Evolutionary conservation across 2,888 invertebrate species (phyloP).

Genomic region (Himalopsyche kuldschensis): DNA sequence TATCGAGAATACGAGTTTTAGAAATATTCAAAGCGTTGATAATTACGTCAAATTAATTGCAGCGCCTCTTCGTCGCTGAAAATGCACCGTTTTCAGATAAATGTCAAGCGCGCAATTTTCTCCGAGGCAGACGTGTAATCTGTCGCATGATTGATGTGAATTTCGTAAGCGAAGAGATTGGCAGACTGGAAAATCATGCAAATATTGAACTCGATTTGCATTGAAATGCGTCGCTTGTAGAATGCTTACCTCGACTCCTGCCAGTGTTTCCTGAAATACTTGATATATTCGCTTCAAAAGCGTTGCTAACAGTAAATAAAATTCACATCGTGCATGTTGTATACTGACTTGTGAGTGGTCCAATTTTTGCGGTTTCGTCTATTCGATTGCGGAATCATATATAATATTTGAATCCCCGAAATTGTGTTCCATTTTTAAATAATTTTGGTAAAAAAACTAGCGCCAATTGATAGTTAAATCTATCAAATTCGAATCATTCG

Average conservation of each 20-base stretch:
- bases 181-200: not conserved
- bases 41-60: not conserved
- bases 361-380: too few species aligned
- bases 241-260: not conserved
- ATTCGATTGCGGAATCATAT: too few species aligned
- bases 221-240: not conserved
- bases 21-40: not conserved
- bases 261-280: not conserved
- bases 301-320: too few species aligned
- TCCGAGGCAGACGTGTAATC: not conserved
- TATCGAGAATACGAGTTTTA: too few species aligned
- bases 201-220: not conserved
- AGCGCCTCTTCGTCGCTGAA: not conserved
- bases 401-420: too few species aligned
- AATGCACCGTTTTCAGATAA: not conserved
- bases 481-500: too few species aligned
- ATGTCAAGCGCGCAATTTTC: not conserved
- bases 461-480: too few species aligned
- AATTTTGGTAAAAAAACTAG: too few species aligned
- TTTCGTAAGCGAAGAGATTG: not conserved
- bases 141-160: not conserved
- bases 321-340: too few species aligned
- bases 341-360: too few species aligned
- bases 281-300: not conserved
- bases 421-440: too few species aligned